Evolutionary conservation across 1,140 invertebrate species (phyloP).

Genomic region (Lepidostoma basale): DNA sequence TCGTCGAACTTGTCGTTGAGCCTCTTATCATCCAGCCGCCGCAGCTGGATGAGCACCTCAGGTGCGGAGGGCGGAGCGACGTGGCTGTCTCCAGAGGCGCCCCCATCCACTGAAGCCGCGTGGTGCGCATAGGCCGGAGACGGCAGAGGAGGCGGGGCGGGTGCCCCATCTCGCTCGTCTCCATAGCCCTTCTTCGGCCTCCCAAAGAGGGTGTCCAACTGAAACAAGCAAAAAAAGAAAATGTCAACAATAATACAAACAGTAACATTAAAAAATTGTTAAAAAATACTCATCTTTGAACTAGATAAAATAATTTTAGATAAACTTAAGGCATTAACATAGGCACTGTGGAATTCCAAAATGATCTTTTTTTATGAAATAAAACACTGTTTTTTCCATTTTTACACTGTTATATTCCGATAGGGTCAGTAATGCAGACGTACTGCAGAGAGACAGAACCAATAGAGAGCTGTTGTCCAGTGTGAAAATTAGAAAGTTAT

Average conservation of each 20-base stretch:
- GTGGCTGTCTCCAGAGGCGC: constrained; percentile 50
- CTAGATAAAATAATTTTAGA: too few species aligned
- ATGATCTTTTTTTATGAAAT: too few species aligned
- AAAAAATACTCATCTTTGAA: too few species aligned
- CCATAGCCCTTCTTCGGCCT: constrained; percentile 64
- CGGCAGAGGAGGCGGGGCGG: constrained; percentile 50
- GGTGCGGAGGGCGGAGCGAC: constrained; percentile 67
- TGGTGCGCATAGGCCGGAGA: constrained; percentile 51
- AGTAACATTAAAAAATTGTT: not conserved
- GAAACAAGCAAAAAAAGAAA: constrained; percentile 40
- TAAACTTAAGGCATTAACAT: too few species aligned
- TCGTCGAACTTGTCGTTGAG: constrained; percentile 80
- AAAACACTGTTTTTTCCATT: too few species aligned
- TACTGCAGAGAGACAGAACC: too few species aligned
- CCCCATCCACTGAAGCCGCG: constrained; percentile 52
- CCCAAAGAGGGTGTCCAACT: constrained; percentile 75
- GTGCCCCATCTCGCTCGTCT: not conserved
- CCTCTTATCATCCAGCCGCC: constrained; percentile 71
- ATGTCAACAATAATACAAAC: not conserved
- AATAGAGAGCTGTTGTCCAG: too few species aligned
- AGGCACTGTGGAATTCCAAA: too few species aligned
- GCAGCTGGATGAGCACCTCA: constrained; percentile 59
- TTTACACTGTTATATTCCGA: too few species aligned
- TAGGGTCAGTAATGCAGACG: too few species aligned
- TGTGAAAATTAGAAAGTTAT: too few species aligned